phyloP scores from a whole-genome alignment of 2,888 invertebrate species.

The Hydraecia micacea region DNA sequence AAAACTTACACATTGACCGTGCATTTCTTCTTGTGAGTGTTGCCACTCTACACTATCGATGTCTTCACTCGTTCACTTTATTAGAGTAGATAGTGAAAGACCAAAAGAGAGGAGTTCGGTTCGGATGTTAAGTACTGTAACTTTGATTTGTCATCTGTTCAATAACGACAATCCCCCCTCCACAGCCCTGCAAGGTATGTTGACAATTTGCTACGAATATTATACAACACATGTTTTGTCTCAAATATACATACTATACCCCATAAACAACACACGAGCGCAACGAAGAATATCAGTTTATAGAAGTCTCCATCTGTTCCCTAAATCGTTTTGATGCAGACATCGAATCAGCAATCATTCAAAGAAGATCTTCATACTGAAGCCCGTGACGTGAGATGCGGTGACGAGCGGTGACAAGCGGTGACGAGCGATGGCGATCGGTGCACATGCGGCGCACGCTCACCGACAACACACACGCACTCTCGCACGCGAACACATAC shows the following conservation, averaged over 20 bases:
- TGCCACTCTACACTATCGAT: constrained; percentile 83
- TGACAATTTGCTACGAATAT: constrained; percentile 26
- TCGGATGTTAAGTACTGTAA: constrained; percentile 78
- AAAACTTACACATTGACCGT: constrained; percentile 89
- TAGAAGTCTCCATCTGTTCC: constrained; percentile 34
- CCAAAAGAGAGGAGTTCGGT: constrained; percentile 85
- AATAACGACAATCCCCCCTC: constrained; percentile 43
- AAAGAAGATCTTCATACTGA: constrained; percentile 70
- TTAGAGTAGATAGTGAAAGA: constrained; percentile 87
- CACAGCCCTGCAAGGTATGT: constrained; percentile 49
- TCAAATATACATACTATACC: constrained; percentile 10
- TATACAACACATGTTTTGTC: constrained; percentile 20
- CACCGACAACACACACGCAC: constrained; percentile 79
- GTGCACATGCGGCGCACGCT: constrained; percentile 74
- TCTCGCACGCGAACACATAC: constrained; percentile 85
- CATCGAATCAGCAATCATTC: constrained; percentile 83
- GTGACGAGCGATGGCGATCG: constrained; percentile 40
- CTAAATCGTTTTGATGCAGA: constrained; percentile 71
- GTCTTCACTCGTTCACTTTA: constrained; percentile 86
- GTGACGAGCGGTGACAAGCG: constrained; percentile 54
- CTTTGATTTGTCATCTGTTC: constrained; percentile 55
- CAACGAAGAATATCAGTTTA: constrained; percentile 25
- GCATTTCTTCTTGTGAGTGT: constrained; percentile 87
- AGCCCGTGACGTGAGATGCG: constrained; percentile 56
- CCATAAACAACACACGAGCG: constrained; percentile 24